Base-by-base conservation (phyloP, 2,888 invertebrate genomes). In the Amphipyra tragopoginis region DNA sequence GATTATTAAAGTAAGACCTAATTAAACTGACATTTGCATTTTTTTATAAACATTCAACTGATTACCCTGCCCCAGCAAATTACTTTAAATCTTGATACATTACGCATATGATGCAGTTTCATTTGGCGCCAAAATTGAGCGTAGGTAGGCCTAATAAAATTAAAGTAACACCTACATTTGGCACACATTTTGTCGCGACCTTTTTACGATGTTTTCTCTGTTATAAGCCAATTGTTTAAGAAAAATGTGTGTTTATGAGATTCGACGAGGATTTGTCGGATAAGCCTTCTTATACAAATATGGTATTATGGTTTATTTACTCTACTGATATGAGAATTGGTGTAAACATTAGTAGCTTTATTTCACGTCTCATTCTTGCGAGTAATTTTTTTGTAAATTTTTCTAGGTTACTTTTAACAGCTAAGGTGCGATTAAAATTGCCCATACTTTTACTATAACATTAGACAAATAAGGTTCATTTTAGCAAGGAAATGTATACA, bases 231-330 rank as follows among this genome's bases (percentile, higher is more conserved):
- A 51, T 62, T 65, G n/a, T 60, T 40, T 26, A 53, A 42, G 2
- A 15, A 29, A 54, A 65, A 55, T 55, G 33, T n/a, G 10, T 57
- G 50, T 49, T 34, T 38, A 74, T 56, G 42, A 57, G 61, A 74
- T 75, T 74, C 5, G 10, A 21, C 8, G 33, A 43, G 54, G 56
- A 65, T 65, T 65, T 44, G 11, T 1, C 9, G 45, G 39, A 21
- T 65, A 74, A 77, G 43, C 74, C 63, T 57, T 51, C 63, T 69
- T 51, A 11, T 11, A 40, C 52, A 10, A 33, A 42, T 34, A 13
- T 61, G 29, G n/a, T 67, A 40, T 33, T 55, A n/a, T 26, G 43
- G 55, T 44, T 60, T 42, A 49, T 42, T 55, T 60, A 48, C 11
- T 43, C 0, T 48, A 9, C 9, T 40, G 10, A 13, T 39, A 8